Evolutionary conservation across 2,797 vertebrate species (phyloP).

Genomic region (Enteromius fasciolatus): DNA sequence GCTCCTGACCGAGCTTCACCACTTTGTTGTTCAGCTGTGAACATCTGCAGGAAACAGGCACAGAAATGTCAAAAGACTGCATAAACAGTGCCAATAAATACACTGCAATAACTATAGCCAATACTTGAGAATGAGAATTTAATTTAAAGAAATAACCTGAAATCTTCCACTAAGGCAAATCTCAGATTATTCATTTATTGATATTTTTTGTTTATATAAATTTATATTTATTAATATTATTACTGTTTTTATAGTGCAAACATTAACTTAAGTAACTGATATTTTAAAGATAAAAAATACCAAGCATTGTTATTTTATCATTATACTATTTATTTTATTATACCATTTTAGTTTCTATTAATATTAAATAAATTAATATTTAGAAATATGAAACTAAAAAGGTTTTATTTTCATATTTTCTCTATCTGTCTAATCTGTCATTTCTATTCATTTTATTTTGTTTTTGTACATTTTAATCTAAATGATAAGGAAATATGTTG

Average conservation of each 20-base stretch:
- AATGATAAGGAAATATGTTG: too few relatives aligned
- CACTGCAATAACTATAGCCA: not conserved
- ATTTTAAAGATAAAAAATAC: not conserved
- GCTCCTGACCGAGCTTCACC: slow-evolving; percentile 86
- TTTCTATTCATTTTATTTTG: not conserved
- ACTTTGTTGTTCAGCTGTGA: slow-evolving; percentile 86
- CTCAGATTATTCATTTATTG: too few relatives aligned
- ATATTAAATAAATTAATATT: too few relatives aligned
- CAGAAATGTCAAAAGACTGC: not conserved
- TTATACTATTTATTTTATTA: not conserved
- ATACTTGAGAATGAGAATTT: too few relatives aligned
- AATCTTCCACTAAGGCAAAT: too few relatives aligned
- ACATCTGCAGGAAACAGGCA: slow-evolving; percentile 74
- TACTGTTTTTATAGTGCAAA: not conserved
- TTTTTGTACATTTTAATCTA: not conserved
- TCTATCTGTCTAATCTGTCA: not conserved
- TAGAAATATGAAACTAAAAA: too few relatives aligned
- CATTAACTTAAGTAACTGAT: not conserved
- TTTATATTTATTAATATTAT: not conserved
- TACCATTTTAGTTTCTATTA: not conserved
- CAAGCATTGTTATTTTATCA: not conserved
- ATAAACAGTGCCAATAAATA: not conserved
- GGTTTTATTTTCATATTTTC: not conserved
- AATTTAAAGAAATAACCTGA: too few relatives aligned
- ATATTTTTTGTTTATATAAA: not conserved